A percentile compares a stretch with the other conserved stretches of the same genome.
phyloP scores from a whole-genome alignment of 2,797 vertebrate species.

The Crypturellus tataupa region DNA sequence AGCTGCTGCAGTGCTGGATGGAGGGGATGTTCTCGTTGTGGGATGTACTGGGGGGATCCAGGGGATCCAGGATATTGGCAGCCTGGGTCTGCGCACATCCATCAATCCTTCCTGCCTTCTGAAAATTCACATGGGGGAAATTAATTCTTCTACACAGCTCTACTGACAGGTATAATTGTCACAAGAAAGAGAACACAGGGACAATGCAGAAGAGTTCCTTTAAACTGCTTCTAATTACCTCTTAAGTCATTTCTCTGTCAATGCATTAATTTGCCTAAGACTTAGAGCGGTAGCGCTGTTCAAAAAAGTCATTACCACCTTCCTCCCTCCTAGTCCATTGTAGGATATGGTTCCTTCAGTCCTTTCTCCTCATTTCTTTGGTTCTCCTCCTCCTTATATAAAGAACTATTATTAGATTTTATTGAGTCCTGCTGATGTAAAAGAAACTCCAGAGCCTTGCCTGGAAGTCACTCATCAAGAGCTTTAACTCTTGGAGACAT shows the following conservation, averaged over 20 bases:
- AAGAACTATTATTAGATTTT: conserved; percentile 6
- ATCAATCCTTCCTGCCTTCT: conserved; percentile 14
- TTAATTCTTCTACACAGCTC: conserved; percentile 56
- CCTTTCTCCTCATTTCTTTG: neutral
- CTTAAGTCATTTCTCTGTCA: conserved; percentile 67
- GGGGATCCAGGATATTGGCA: neutral
- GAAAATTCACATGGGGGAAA: conserved; percentile 24
- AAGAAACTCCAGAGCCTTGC: neutral
- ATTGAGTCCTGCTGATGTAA: neutral
- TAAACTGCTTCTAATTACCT: conserved; percentile 77
- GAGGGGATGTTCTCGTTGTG: neutral
- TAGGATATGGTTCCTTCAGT: neutral
- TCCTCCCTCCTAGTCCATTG: neutral
- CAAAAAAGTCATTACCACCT: conserved; percentile 9
- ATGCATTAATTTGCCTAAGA: conserved; percentile 60
- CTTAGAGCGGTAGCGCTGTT: conserved; percentile 29
- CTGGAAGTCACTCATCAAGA: neutral
- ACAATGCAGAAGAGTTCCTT: conserved; percentile 67
- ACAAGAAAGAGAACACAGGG: conserved; percentile 41
- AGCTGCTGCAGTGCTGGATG: neutral
- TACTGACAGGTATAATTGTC: conserved; percentile 72
- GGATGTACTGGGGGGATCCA: neutral
- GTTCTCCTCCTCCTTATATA: neutral
- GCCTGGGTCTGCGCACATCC: neutral
- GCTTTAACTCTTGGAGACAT: conserved; percentile 10